Conservation (phyloP, 2,888 invertebrate genomes). For the Prosapia bicincta region DNA sequence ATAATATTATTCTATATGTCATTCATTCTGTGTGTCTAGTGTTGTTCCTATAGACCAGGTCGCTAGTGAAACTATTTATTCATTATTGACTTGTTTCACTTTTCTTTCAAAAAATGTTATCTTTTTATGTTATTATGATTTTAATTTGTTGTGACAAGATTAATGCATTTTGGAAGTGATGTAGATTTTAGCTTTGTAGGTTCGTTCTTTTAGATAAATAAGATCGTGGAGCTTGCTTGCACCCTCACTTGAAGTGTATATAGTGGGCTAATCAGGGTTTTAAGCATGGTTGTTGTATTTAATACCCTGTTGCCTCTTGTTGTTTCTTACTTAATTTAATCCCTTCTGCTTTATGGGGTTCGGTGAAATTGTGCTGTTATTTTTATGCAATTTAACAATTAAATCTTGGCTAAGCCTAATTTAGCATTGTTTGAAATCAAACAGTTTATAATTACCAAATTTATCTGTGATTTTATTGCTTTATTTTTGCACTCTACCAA, state of each 20-base stretch:
- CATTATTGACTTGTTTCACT: constrained; percentile 20
- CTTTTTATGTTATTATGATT: constrained; percentile 28
- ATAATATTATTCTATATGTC: constrained; percentile 13
- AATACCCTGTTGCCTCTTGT: constrained; percentile 28
- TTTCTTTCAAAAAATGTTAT: constrained; percentile 22
- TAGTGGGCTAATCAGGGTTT: constrained; percentile 30
- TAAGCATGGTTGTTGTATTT: constrained; percentile 31
- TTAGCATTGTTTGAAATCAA: constrained; percentile 30
- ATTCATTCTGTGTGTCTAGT: constrained; percentile 30
- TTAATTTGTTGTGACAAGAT: constrained; percentile 29
- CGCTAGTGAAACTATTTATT: constrained; percentile 20
- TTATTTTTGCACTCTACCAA: constrained; percentile 16
- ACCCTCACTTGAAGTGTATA: constrained; percentile 27
- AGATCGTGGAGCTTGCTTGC: constrained; percentile 11
- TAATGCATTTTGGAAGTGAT: constrained; percentile 30
- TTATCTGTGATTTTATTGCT: constrained; percentile 9
- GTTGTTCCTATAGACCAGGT: constrained; percentile 29
- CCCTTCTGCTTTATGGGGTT: constrained; percentile 23
- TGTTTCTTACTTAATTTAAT: constrained; percentile 26
- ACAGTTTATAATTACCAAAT: constrained; percentile 10
- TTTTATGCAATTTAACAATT: neutral
- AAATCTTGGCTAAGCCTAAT: constrained; percentile 11
- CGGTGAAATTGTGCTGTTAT: constrained; percentile 21
- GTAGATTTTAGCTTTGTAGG: constrained; percentile 30
- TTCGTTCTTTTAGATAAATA: constrained; percentile 30